Evolutionary conservation across 2,113 vertebrate genomes (phyloP).

Genomic region (Centrocercus urophasianus): DNA sequence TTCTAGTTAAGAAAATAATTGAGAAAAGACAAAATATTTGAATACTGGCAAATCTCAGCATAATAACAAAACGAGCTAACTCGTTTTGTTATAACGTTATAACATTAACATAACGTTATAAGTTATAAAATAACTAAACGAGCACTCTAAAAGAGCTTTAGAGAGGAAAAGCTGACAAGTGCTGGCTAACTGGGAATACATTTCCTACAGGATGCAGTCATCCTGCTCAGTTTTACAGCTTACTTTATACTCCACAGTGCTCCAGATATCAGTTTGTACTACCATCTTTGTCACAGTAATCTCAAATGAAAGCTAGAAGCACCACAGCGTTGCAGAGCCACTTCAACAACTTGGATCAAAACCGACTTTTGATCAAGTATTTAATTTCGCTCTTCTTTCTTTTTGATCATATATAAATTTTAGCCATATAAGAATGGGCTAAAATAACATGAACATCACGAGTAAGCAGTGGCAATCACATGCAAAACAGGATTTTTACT

Average conservation of each 20-base stretch:
- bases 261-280: fast-evolving
- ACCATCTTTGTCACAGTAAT: not conserved
- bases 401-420: not conserved
- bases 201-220: not conserved
- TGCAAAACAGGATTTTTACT: not conserved
- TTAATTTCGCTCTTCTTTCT: not conserved
- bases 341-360: not conserved
- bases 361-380: not conserved
- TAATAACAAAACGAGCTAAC: fast-evolving
- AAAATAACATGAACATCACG: not conserved
- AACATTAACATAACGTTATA: too few relatives aligned
- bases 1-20: not conserved
- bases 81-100: too few relatives aligned
- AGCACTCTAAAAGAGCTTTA: not conserved
- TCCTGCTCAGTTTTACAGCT: not conserved
- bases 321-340: not conserved
- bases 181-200: not conserved
- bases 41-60: not conserved
- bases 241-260: not conserved
- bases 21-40: not conserved
- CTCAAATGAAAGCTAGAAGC: not conserved
- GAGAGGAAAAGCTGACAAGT: not conserved
- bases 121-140: too few relatives aligned
- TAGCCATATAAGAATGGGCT: not conserved
- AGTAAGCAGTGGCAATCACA: not conserved